phyloP scores from a whole-genome alignment of 2,888 invertebrate genomes.

The Parasteatoda lunata region DNA sequence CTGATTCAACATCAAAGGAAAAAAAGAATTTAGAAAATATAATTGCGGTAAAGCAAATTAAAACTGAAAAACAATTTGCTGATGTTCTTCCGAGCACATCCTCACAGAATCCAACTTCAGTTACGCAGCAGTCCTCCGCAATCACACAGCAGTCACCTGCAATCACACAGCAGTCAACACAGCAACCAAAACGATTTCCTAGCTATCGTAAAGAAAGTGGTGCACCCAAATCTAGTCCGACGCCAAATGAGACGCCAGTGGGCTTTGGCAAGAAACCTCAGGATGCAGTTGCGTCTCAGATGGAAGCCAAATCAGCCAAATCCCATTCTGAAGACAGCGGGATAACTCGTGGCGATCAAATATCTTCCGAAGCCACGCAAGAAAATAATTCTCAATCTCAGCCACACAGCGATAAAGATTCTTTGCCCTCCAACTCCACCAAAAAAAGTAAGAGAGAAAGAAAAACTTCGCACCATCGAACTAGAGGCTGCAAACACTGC shows the following conservation, averaged over 20 bases:
- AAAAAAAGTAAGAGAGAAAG: conserved; percentile 42
- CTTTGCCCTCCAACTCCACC: background rate
- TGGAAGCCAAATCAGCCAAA: conserved; percentile 17
- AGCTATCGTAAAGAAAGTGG: background rate
- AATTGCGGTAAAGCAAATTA: background rate
- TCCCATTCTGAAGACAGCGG: conserved; percentile 62
- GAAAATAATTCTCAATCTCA: background rate
- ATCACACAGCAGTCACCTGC: background rate
- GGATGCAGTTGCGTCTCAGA: background rate
- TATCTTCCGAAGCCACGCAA: conserved; percentile 38
- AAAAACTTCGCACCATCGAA: conserved; percentile 4
- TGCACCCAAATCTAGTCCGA: conserved; percentile 21
- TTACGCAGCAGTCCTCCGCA: background rate
- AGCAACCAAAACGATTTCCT: background rate
- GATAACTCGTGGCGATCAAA: conserved; percentile 64
- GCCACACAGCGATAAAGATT: background rate
- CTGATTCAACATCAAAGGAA: background rate
- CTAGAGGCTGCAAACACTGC: conserved; percentile 26
- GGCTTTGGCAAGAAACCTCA: background rate
- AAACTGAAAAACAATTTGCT: background rate
- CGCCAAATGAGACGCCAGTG: background rate
- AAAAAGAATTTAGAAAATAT: background rate
- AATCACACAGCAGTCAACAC: background rate
- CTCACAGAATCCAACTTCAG: background rate
- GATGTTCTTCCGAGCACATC: background rate